Evolutionary conservation across 2,888 invertebrate species (phyloP).

Genomic region (Orthosia cruda): DNA sequence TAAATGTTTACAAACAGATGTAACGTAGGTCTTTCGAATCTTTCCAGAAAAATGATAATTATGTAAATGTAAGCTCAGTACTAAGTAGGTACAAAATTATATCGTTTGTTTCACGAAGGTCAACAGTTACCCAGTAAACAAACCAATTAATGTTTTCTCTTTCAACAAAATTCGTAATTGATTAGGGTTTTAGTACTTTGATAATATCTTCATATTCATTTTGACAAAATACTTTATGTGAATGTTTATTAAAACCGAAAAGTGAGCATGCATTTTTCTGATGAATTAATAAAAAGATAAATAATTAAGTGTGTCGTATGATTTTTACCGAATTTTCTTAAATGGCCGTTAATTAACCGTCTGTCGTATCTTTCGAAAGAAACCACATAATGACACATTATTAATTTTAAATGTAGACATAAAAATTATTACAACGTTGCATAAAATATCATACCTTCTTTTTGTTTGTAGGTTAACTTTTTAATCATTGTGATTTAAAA

Average conservation of each 20-base stretch:
- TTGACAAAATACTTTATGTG: slow-evolving; percentile 24
- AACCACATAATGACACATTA: not conserved
- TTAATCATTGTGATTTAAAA: slow-evolving; percentile 70
- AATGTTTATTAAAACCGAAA: slow-evolving; percentile 9
- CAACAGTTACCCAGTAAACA: slow-evolving; percentile 72
- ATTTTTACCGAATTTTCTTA: slow-evolving; percentile 1
- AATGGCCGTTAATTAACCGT: slow-evolving; percentile 26
- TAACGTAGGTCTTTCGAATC: slow-evolving; percentile 13
- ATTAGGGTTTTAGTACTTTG: slow-evolving; percentile 64
- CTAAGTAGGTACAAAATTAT: slow-evolving; percentile 69
- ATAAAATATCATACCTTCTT: not conserved
- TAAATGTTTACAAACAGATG: slow-evolving; percentile 46
- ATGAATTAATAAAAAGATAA: no score
- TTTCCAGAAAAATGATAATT: slow-evolving; percentile 37
- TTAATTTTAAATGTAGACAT: slow-evolving; percentile 21
- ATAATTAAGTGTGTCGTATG: not conserved
- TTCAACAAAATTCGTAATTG: slow-evolving; percentile 65
- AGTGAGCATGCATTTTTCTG: slow-evolving; percentile 6
- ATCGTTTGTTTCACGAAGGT: slow-evolving; percentile 62
- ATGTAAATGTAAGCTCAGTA: slow-evolving; percentile 32
- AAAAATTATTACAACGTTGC: slow-evolving; percentile 10
- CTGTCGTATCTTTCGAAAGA: slow-evolving; percentile 8
- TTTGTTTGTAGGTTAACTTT: slow-evolving; percentile 46
- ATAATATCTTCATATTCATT: slow-evolving; percentile 44
- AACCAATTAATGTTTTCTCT: slow-evolving; percentile 75